These are phyloP conservation scores for Eucidaris tribuloides DNA, from an alignment of 35 echinoderm and acorn worm genomes.

Conservation along the genomic window DNA sequence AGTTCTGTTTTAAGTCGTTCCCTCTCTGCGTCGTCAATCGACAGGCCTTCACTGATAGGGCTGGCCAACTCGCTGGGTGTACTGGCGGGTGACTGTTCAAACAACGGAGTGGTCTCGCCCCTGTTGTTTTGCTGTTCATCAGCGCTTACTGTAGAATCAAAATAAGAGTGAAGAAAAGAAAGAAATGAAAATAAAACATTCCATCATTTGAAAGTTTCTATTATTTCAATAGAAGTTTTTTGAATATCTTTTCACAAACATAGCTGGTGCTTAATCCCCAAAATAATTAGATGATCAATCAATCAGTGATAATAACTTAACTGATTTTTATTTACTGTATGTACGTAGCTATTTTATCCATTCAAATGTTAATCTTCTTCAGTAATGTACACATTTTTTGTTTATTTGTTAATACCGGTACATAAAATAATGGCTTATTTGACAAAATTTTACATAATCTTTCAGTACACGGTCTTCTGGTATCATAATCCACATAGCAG, in stretches of 20 bases:
- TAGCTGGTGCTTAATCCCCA: neutral
- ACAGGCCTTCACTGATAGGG: conserved; percentile 27
- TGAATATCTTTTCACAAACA: neutral
- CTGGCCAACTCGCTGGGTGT: conserved; percentile 55
- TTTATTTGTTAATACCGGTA: too few relatives aligned
- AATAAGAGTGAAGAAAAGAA: neutral
- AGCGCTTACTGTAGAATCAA: neutral
- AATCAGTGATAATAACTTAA: neutral
- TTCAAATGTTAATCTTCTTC: too few relatives aligned
- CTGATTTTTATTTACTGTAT: too few relatives aligned
- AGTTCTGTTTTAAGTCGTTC: conserved; percentile 53
- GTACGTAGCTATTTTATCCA: too few relatives aligned
- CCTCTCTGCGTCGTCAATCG: conserved; percentile 67
- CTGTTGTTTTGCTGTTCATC: conserved; percentile 55
- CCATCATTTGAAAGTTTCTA: neutral
- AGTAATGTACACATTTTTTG: too few relatives aligned
- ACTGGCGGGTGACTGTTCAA: conserved; percentile 60
- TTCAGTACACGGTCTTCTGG: too few relatives aligned
- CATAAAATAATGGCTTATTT: too few relatives aligned
- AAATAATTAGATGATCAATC: neutral
- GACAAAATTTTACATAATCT: too few relatives aligned
- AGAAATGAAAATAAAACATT: neutral
- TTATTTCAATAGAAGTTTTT: neutral
- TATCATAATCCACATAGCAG: too few relatives aligned
- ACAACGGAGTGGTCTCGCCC: conserved; percentile 63